Evolutionary conservation across 1,140 invertebrate genomes (phyloP).

Genomic region (Theocolax elegans): DNA sequence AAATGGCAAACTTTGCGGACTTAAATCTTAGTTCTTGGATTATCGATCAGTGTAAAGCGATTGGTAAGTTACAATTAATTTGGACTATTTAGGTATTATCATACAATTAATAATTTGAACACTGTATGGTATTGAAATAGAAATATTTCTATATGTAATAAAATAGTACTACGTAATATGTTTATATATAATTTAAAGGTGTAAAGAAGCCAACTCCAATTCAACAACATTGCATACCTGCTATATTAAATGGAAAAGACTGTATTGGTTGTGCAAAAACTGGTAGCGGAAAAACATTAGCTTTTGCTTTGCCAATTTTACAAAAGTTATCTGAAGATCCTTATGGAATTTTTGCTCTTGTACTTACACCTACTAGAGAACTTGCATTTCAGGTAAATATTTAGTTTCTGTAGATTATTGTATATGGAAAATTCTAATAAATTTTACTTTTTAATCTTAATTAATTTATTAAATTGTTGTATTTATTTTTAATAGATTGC

Average conservation of each 20-base stretch:
- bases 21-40: conserved; percentile 63
- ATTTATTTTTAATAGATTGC: conserved; percentile 76
- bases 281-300: conserved; percentile 97
- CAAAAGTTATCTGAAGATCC: conserved; percentile 92
- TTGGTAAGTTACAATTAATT: conserved; percentile 52
- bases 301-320: conserved; percentile 95
- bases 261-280: conserved; percentile 97
- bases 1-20: conserved; percentile 51
- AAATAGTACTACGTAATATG: background rate
- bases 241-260: conserved; percentile 85
- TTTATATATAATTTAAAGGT: conserved; percentile 67
- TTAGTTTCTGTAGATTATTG: too few relatives aligned
- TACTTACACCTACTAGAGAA: conserved; percentile 96
- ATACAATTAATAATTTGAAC: background rate
- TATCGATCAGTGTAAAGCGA: conserved; percentile 56
- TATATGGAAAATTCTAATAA: background rate
- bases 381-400: conserved; percentile 81
- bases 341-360: conserved; percentile 93
- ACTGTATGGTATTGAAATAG: background rate
- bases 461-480: background rate
- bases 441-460: background rate
- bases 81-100: background rate
- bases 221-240: conserved; percentile 83
- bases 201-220: conserved; percentile 86
- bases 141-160: background rate